These are phyloP conservation scores for Dendrolimus punctatus DNA, from an alignment of 1,140 invertebrate genomes.

Conservation along the genomic window DNA sequence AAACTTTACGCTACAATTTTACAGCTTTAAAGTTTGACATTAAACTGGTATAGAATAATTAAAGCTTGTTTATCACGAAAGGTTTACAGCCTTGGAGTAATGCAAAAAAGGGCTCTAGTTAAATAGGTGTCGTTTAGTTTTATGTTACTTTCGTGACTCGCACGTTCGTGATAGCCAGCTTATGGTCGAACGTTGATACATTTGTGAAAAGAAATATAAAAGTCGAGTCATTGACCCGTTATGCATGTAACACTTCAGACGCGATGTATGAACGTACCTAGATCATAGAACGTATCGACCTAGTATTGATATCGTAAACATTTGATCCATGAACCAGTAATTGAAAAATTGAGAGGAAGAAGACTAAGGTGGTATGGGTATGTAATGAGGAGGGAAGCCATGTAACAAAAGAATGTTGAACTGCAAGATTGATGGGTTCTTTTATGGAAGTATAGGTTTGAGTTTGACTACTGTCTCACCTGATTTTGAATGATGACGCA, in stretches of 20 bases:
- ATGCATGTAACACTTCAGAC: constrained; percentile 1
- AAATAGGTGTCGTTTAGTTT: constrained; percentile 9
- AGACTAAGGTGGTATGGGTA: not conserved
- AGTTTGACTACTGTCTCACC: too few species aligned
- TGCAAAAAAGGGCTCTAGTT: not conserved
- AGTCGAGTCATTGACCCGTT: constrained; percentile 6
- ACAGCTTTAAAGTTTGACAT: too few species aligned
- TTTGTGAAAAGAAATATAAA: constrained; percentile 3
- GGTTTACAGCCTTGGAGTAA: not conserved
- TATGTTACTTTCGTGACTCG: constrained; percentile 11
- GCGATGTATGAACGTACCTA: constrained; percentile 1
- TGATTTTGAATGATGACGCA: too few species aligned
- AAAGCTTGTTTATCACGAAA: constrained; percentile 2
- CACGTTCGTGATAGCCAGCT: constrained; percentile 6
- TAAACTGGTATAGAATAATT: too few species aligned
- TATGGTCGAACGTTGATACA: not conserved
- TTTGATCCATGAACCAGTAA: not conserved
- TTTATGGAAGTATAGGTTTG: too few species aligned
- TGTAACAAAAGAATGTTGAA: too few species aligned
- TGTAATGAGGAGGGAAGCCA: not conserved
- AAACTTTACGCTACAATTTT: too few species aligned
- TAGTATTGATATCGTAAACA: not conserved
- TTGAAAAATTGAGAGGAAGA: not conserved
- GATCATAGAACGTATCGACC: not conserved
- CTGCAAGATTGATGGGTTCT: too few species aligned